These are phyloP conservation scores for Botia kubotai DNA, from an alignment of 2,797 vertebrate genomes.

Conservation along the genomic window DNA sequence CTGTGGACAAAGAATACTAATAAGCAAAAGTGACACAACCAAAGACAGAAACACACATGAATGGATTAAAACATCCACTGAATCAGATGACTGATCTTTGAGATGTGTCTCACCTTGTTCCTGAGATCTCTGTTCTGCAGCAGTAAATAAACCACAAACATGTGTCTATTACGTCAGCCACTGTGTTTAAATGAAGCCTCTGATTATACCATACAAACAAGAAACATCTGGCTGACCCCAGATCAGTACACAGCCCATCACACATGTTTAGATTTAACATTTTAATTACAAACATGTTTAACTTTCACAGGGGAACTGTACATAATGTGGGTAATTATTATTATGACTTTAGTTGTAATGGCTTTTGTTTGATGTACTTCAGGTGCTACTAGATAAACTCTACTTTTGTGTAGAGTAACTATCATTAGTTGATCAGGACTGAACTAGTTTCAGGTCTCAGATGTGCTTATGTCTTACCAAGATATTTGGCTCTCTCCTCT, in stretches of 20 bases:
- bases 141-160: conserved; percentile 73
- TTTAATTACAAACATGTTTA: not conserved
- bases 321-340: conserved; percentile 9
- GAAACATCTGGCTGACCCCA: not conserved
- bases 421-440: conserved; percentile 16
- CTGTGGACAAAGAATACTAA: not conserved
- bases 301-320: not conserved
- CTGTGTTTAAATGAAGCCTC: not conserved
- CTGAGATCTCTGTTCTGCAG: conserved; percentile 82
- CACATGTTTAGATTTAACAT: not conserved
- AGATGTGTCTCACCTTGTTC: conserved; percentile 78
- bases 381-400: not conserved
- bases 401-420: not conserved
- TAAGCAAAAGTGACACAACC: not conserved
- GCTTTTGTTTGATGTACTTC: not conserved
- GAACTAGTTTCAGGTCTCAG: not conserved
- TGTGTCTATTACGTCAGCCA: conserved; percentile 49
- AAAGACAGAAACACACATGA: conserved; percentile 1
- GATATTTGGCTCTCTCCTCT: conserved; percentile 91
- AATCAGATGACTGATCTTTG: not conserved
- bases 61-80: not conserved
- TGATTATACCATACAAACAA: not conserved
- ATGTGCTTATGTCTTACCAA: conserved; percentile 78
- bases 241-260: not conserved
- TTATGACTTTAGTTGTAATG: not conserved